Evolutionary conservation across 2,797 vertebrate species (phyloP).

Genomic region (Cheirogaleus major): DNA sequence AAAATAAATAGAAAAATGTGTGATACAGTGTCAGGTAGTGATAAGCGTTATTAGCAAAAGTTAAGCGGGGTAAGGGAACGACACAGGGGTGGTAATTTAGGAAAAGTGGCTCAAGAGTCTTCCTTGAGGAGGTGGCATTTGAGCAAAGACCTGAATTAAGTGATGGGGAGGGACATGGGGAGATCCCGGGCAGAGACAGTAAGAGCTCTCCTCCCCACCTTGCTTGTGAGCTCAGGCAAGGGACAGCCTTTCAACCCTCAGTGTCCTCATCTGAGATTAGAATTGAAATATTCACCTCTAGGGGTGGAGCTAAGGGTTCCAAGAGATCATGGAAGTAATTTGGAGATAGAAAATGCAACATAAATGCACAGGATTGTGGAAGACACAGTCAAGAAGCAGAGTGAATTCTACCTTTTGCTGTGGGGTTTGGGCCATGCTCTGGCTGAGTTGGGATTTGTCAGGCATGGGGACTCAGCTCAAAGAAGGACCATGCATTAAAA

Average conservation of each 20-base stretch:
- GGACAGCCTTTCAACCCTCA: not conserved
- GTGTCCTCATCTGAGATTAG: not conserved
- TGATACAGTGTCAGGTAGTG: not conserved
- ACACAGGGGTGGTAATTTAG: not conserved
- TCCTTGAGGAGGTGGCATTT: not conserved
- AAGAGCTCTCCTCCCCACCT: not conserved
- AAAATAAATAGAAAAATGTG: conserved; percentile 6
- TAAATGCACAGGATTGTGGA: not conserved
- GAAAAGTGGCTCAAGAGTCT: not conserved
- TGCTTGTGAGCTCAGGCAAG: not conserved
- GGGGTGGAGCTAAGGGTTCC: not conserved
- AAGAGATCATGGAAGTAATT: not conserved
- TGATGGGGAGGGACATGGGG: not conserved
- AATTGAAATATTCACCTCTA: not conserved
- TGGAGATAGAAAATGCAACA: not conserved
- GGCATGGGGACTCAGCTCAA: conserved; percentile 27
- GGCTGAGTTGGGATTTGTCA: not conserved
- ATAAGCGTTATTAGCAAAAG: not conserved
- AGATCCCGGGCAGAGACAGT: not conserved
- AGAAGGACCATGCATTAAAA: conserved; percentile 77
- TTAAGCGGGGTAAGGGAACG: not conserved
- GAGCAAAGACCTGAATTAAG: not conserved
- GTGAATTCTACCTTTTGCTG: not conserved
- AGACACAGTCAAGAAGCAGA: not conserved
- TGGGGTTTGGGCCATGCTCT: not conserved